Conservation (phyloP, 2,888 invertebrate species). For the Thecophora atra region DNA sequence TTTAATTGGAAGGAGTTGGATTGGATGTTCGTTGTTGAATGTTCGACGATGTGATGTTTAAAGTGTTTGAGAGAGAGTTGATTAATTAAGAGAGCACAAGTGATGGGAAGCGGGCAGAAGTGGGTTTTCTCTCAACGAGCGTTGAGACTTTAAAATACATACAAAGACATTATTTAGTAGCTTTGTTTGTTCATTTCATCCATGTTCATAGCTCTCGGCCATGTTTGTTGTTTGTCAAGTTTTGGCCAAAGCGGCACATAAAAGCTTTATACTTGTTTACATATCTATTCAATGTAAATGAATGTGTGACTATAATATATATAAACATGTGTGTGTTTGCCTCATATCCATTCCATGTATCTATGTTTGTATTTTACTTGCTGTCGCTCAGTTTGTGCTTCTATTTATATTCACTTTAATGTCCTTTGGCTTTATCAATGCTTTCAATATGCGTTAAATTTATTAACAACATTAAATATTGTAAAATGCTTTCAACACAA, state of each 20-base stretch:
- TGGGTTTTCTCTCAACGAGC: no score
- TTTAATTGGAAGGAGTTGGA: background rate
- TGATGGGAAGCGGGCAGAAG: background rate
- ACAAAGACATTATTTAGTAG: constrained; percentile 13
- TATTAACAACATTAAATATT: constrained; percentile 53
- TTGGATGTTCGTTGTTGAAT: background rate
- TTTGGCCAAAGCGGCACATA: constrained; percentile 13
- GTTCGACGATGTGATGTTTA: background rate
- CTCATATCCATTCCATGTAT: background rate
- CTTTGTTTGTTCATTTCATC: background rate
- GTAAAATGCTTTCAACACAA: constrained; percentile 48
- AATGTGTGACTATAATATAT: background rate
- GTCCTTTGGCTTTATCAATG: constrained; percentile 13
- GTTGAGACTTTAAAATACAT: no score
- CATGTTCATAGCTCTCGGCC: constrained; percentile 14
- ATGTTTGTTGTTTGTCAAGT: constrained; percentile 18
- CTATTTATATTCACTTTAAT: constrained; percentile 7
- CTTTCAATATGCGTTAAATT: constrained; percentile 39
- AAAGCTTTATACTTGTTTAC: background rate
- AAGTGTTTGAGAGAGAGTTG: background rate
- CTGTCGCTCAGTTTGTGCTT: background rate
- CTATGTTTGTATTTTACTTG: background rate
- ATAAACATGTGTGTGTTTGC: background rate
- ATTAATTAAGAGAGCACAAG: background rate
- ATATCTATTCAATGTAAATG: background rate